phyloP scores from a whole-genome alignment of 1,140 invertebrate genomes.

The Lordiphosa mommai region DNA sequence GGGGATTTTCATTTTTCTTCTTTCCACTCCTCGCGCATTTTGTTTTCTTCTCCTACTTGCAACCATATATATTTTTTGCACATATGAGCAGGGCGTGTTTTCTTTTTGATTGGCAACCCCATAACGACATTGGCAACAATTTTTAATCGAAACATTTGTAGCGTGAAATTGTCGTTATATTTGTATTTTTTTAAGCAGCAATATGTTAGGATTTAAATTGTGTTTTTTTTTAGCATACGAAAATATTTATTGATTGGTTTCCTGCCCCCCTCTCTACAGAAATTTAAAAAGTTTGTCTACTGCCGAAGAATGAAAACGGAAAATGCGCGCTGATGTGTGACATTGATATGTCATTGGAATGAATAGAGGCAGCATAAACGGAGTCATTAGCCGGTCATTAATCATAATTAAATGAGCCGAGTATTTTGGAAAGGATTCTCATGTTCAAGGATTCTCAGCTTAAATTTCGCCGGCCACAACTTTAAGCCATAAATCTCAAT shows the following conservation, averaged over 20 bases:
- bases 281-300: not conserved
- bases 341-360: constrained; percentile 20
- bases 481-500: constrained; percentile 71
- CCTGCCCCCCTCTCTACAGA: not conserved
- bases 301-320: not conserved
- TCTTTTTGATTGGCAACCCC: constrained; percentile 47
- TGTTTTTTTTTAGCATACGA: not conserved
- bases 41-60: constrained; percentile 27
- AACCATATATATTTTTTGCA: constrained; percentile 27
- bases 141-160: constrained; percentile 74
- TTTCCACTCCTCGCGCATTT: constrained; percentile 8
- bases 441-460: constrained; percentile 24
- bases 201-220: constrained; percentile 68
- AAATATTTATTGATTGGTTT: constrained; percentile 30
- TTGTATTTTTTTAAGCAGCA: constrained; percentile 48
- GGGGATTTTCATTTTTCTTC: constrained; percentile 21
- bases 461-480: constrained; percentile 21
- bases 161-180: constrained; percentile 69
- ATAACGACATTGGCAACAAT: constrained; percentile 34
- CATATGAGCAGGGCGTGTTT: constrained; percentile 47
- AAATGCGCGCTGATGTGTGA: constrained; percentile 36
- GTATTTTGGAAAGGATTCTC: constrained; percentile 17
- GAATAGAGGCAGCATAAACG: not conserved
- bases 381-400: constrained; percentile 61
- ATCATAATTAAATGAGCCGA: constrained; percentile 55